These are phyloP conservation scores for Fragum fragum DNA, from an alignment of 2,888 invertebrate species.

Conservation along the genomic window DNA sequence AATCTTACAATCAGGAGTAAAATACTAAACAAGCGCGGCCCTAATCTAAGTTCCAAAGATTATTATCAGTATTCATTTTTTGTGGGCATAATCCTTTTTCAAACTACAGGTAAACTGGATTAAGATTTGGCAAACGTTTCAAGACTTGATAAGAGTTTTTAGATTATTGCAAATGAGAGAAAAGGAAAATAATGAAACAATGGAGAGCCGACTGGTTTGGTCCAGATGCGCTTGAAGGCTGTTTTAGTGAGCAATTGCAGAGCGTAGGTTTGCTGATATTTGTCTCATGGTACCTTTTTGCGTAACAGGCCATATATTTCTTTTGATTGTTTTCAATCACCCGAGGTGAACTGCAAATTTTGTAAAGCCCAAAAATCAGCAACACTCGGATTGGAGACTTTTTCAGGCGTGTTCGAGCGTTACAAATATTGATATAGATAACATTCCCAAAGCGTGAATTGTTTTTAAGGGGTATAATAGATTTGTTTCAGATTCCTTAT, in stretches of 20 bases:
- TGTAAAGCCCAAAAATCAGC: conserved; percentile 10
- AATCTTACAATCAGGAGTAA: conserved; percentile 17
- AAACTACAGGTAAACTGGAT: no score
- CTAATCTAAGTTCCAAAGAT: conserved; percentile 1
- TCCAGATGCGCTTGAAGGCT: no score
- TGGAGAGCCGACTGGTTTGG: no score
- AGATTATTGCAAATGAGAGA: no score
- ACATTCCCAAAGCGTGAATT: conserved; percentile 25
- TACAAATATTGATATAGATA: conserved; percentile 14
- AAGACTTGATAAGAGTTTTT: no score
- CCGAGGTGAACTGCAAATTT: conserved; percentile 18
- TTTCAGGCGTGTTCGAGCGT: conserved; percentile 7
- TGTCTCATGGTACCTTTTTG: no score
- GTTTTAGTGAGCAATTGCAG: no score
- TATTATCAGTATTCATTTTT: conserved; percentile 1
- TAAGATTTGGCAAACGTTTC: no score
- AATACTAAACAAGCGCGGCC: conserved; percentile 16
- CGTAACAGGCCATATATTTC: no score
- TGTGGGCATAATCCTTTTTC: not conserved
- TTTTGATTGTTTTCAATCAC: not conserved
- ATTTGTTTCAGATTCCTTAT: not conserved
- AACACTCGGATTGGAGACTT: not conserved
- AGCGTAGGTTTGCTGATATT: no score
- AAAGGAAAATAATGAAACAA: no score
- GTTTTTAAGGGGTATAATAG: not conserved